Base-by-base conservation (phyloP, 2,113 vertebrate species). In the Tragelaphus imberbis region DNA sequence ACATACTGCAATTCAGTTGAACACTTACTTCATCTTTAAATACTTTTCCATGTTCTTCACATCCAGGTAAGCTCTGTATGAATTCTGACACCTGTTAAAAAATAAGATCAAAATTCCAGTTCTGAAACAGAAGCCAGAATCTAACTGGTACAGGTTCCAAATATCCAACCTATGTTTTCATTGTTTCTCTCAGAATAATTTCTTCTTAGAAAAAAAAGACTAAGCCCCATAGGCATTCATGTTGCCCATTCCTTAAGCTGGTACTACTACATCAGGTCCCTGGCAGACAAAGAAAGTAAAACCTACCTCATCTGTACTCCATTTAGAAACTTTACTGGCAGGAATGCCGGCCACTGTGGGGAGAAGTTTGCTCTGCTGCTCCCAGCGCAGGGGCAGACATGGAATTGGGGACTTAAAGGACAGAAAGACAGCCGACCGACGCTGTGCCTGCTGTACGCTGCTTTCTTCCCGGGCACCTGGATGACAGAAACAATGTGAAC, bases 321-420 rank as follows among this genome's bases (percentile, higher is more conserved):
- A 99, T 49, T 99, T 99, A n/a, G 99, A 99, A 96, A 99, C 99
- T 98, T 98, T 99, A 96, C 99, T 99, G 88, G 99, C 99, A 79
- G 99, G 99, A 97, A 99, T 99, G 55, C 99, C 99, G 12, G 99
- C 99, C 14, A 99, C 99, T 1, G 99, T 99, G 51, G 99, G 99
- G 84, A 99, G 99, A 65, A 99, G 99, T 68, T 99, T 99, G 98
- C 99, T 99, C 94, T 99, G 99, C 95, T 99, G 99, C 94, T 99
- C 99, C 99, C 99, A 99, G 97, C 99, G 99, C 96, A 99, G 97
- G 33, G 99, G 99, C 58, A 99, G 98, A 91, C 99, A 99, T 36
- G 99, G 99, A 61, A 99, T 98, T 28, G 99, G 98, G 15, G 99
- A 89, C 84, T 99, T 99, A 59, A 99, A 99, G 90, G 99, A 99